Evolutionary conservation across 1,140 invertebrate species (phyloP).

Genomic region (Pseudomyrmex sp.): DNA sequence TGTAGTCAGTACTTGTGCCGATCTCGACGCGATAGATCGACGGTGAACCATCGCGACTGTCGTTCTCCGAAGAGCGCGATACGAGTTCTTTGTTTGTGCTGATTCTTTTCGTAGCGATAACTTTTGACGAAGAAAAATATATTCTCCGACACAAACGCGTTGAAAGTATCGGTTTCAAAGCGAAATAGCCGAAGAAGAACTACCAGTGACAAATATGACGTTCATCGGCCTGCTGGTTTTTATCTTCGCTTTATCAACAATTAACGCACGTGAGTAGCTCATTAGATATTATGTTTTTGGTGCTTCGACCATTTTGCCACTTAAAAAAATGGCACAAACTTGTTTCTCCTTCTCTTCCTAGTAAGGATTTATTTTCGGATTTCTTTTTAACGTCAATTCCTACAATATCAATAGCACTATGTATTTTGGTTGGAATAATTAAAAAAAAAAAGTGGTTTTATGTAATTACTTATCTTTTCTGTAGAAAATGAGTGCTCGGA

Average conservation of each 20-base stretch:
- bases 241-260: conserved; percentile 2
- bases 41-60: background rate
- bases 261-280: conserved; percentile 57
- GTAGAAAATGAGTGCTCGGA: conserved; percentile 70
- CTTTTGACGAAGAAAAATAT: too few relatives aligned
- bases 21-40: background rate
- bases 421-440: too few relatives aligned
- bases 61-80: background rate
- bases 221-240: background rate
- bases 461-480: background rate
- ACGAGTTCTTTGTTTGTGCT: background rate
- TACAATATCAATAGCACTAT: too few relatives aligned
- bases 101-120: too few relatives aligned
- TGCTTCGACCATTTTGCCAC: background rate
- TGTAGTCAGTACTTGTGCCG: background rate
- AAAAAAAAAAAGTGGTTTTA: too few relatives aligned
- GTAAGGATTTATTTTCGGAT: background rate
- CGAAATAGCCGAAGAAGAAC: background rate
- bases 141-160: too few relatives aligned
- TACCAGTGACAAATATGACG: conserved; percentile 43
- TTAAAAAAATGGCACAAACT: background rate
- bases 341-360: background rate
- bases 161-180: background rate
- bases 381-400: too few relatives aligned
- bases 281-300: background rate